phyloP scores from a whole-genome alignment of 2,888 invertebrate species.

The Geotrupes spiniger region DNA sequence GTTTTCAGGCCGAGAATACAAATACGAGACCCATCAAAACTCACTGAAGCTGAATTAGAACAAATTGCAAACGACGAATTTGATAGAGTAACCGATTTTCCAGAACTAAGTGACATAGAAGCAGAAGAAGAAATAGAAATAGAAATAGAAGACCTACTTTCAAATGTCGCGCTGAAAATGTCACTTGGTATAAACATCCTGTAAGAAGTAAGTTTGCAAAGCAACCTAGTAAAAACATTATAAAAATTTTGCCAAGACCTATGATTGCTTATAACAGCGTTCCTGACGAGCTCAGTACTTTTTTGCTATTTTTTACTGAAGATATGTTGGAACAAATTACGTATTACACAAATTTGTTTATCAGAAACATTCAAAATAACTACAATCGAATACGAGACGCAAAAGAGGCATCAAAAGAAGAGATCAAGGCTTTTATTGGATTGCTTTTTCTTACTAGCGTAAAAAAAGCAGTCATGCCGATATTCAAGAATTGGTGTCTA shows the following conservation, averaged over 20 bases:
- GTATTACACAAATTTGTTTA: constrained; percentile 4
- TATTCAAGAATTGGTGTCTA: constrained; percentile 1
- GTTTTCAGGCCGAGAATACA: constrained; percentile 1
- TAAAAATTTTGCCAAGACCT: constrained; percentile 3
- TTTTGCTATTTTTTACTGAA: constrained; percentile 1
- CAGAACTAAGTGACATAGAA: constrained; percentile 2
- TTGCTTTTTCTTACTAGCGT: too few species aligned
- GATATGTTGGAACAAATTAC: too few species aligned
- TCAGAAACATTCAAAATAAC: constrained; percentile 2
- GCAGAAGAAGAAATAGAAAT: background rate
- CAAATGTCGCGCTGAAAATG: constrained; percentile 1
- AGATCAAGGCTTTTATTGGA: too few species aligned
- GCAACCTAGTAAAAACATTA: background rate
- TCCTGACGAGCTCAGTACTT: background rate
- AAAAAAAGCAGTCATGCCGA: too few species aligned
- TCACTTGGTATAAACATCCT: constrained; percentile 4
- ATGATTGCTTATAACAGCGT: constrained; percentile 1
- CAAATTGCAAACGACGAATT: too few species aligned
- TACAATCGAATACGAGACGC: constrained; percentile 2
- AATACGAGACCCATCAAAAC: background rate
- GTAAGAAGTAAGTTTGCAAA: constrained; percentile 1
- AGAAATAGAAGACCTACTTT: background rate
- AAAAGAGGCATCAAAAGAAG: constrained; percentile 4
- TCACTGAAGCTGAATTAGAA: constrained; percentile 1
- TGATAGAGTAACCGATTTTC: background rate